A percentile compares a stretch with the other conserved stretches of the same genome.
These are phyloP conservation scores for Aelia acuminata DNA, from an alignment of 2,888 invertebrate genomes.

Conservation along the genomic window DNA sequence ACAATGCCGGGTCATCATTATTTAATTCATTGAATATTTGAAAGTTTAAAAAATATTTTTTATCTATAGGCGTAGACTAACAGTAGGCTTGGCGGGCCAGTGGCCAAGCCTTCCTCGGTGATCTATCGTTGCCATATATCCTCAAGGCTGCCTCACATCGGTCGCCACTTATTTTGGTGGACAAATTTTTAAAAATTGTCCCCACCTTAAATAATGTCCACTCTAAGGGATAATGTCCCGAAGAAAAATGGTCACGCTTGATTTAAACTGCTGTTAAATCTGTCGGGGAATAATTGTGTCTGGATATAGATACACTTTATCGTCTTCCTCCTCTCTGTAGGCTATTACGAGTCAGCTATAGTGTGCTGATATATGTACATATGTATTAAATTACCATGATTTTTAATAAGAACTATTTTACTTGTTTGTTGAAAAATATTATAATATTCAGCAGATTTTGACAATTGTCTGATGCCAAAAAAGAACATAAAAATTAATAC, in stretches of 20 bases:
- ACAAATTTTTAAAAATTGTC: constrained; percentile 50
- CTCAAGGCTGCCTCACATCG: constrained; percentile 37
- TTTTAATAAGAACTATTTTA: no score
- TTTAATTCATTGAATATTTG: background rate
- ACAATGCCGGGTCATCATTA: background rate
- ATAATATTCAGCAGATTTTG: no score
- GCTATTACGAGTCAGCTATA: background rate
- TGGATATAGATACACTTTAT: background rate
- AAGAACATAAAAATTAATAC: no score
- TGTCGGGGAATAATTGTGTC: constrained; percentile 45
- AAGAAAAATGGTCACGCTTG: constrained; percentile 46
- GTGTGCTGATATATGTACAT: no score
- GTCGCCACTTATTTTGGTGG: constrained; percentile 41
- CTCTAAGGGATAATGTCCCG: constrained; percentile 24
- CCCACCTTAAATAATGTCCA: constrained; percentile 48
- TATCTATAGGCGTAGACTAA: background rate
- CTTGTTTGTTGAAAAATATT: no score
- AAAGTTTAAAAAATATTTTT: background rate
- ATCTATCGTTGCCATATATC: constrained; percentile 45
- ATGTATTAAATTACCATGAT: no score
- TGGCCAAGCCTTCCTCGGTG: background rate
- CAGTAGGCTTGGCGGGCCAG: background rate
- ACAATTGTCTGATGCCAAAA: no score
- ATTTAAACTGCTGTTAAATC: constrained; percentile 41
- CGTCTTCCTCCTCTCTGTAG: constrained; percentile 4